Conservation (phyloP, 2,113 vertebrate genomes). For the Drymodes brunneopygia region DNA sequence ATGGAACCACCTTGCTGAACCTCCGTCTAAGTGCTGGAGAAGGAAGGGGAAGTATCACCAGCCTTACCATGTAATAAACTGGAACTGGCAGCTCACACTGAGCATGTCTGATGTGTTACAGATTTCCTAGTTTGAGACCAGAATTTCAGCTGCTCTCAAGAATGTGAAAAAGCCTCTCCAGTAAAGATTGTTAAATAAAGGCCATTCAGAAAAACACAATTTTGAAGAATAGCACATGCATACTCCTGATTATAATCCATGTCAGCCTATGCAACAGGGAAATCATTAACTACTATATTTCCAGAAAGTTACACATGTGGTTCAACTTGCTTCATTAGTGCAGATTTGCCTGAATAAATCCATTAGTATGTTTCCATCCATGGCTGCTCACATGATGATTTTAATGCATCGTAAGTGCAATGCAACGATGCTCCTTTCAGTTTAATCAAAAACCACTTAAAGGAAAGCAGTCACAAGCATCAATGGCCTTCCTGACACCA, state of each 20-base stretch:
- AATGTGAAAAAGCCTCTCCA: neutral
- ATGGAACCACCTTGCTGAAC: neutral
- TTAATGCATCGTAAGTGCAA: neutral
- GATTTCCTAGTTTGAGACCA: neutral
- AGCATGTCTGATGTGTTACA: neutral
- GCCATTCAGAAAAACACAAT: neutral
- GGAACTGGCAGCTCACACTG: neutral
- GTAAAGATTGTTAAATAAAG: neutral
- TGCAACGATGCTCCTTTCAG: neutral
- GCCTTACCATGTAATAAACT: fast-evolving
- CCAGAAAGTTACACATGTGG: neutral
- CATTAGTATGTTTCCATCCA: neutral
- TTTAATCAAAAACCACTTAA: neutral
- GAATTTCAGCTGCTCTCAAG: neutral
- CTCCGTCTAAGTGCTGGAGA: neutral
- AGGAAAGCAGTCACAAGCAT: neutral
- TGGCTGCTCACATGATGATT: neutral
- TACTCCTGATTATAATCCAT: neutral
- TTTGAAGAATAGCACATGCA: neutral
- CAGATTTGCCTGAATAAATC: neutral
- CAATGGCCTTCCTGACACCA: neutral
- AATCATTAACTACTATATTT: neutral
- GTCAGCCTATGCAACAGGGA: neutral
- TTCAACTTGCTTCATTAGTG: neutral
- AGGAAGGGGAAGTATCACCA: neutral